Conservation (phyloP, 2,113 vertebrate genomes). For the Lepus americanus region DNA sequence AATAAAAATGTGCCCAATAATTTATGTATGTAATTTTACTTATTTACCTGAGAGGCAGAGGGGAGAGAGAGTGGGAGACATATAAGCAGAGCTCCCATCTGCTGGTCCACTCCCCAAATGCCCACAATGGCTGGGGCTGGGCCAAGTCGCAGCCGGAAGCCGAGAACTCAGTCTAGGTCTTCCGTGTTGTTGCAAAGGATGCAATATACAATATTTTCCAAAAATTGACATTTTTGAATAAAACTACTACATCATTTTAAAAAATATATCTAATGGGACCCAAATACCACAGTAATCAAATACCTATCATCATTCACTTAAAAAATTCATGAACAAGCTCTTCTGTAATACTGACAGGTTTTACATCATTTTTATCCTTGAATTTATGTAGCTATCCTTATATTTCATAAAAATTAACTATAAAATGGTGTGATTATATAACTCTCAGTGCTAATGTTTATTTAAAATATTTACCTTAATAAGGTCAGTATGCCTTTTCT, state of each 20-base stretch:
- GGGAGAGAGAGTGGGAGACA: too few relatives aligned
- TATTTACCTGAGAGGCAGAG: too few relatives aligned
- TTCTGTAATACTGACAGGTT: neutral
- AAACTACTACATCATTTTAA: slow-evolving; percentile 50
- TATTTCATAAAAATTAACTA: neutral
- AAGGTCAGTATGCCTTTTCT: slow-evolving; percentile 33
- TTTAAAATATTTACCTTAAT: neutral
- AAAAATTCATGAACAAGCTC: slow-evolving; percentile 53
- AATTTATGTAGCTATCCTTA: slow-evolving; percentile 33
- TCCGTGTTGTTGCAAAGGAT: slow-evolving; percentile 29
- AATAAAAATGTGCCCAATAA: slow-evolving; percentile 39
- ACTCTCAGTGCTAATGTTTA: slow-evolving; percentile 24
- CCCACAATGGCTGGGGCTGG: too few relatives aligned
- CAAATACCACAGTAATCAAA: slow-evolving; percentile 37
- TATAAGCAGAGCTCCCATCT: too few relatives aligned
- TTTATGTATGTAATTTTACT: neutral
- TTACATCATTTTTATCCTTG: neutral
- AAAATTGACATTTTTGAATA: slow-evolving; percentile 57
- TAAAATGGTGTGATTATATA: neutral
- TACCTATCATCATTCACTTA: neutral
- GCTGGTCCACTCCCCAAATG: too few relatives aligned
- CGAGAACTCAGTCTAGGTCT: too few relatives aligned
- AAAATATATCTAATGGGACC: slow-evolving; percentile 49
- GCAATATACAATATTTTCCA: neutral
- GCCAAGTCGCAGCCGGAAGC: neutral